Evolutionary conservation across 2,888 invertebrate genomes (phyloP).

Genomic region (Zeuzera pyrina): DNA sequence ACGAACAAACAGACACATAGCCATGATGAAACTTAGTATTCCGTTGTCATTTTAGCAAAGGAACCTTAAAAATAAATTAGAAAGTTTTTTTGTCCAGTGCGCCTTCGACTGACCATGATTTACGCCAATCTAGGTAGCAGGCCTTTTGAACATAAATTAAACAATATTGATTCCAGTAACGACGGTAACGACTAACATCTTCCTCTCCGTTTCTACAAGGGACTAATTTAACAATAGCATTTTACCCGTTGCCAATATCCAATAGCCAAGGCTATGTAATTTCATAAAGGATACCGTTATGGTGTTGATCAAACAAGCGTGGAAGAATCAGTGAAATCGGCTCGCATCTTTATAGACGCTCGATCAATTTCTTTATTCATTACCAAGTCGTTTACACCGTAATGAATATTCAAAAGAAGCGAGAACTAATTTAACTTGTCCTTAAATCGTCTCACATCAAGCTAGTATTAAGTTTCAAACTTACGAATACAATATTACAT

Average conservation of each 20-base stretch:
- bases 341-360: constrained; percentile 34
- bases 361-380: constrained; percentile 47
- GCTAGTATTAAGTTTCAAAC: constrained; percentile 45
- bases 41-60: constrained; percentile 23
- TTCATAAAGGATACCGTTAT: constrained; percentile 36
- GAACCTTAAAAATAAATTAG: constrained; percentile 42
- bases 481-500: constrained; percentile 63
- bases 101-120: constrained; percentile 43
- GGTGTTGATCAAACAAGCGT: constrained; percentile 26
- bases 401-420: constrained; percentile 46
- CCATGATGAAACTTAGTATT: too few relatives aligned
- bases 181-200: constrained; percentile 23
- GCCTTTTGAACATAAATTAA: constrained; percentile 33
- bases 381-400: constrained; percentile 44
- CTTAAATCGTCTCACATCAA: constrained; percentile 29
- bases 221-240: constrained; percentile 31
- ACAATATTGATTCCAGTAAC: constrained; percentile 26
- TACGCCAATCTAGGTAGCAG: constrained; percentile 43
- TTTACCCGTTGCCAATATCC: too few relatives aligned
- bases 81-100: constrained; percentile 43
- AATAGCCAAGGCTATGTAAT: too few relatives aligned
- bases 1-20: too few relatives aligned
- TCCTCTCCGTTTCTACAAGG: constrained; percentile 23
- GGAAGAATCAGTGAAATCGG: constrained; percentile 24
- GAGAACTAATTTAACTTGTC: constrained; percentile 38